Evolutionary conservation across 2,113 vertebrate species (phyloP), one percentile per base, ranked within the genome.

Genomic region (Trichechus manatus): DNA sequence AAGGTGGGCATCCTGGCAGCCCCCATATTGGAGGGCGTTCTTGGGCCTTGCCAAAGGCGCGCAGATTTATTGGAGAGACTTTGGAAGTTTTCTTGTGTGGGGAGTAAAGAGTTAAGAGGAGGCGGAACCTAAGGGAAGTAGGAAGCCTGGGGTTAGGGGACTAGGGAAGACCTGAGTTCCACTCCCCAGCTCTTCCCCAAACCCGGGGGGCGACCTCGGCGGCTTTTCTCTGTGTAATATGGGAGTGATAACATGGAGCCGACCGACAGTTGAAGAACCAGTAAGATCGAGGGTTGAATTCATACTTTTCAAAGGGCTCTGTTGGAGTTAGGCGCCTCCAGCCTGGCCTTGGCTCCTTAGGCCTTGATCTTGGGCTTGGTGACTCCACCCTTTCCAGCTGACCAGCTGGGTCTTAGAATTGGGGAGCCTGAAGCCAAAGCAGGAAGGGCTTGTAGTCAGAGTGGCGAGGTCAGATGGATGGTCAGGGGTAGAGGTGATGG

Each of bases 201-300:
- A 59, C 11, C 39, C 15, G 10, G 9, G 23, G 78, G 29, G 22
- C 68, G 42, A 75, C 39, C 44, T 89, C 88, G 39, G 36, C 44
- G 39, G 31, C 93, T 93, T 56, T 96, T 95, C 77, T 93, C 77
- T 72, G 80, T 95, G 80, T 19, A 50, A 39, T 11, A 36, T 56
- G 85, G 78, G 23, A 3, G 33, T 44, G 56, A 22, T 75, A 23
- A 61, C 44, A 3, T 56, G 59, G 66, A 7, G 17, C 27, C 61
- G 85, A n/a, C 39, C 6, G 50, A 56, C 56, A 61, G 36, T 31
- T 36, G 75, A 42, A 80, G 83, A 82, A 77, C 74, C 80, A 93
- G 1, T 74, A 74, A 95, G 50, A 83, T 89, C 9, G 23, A 75
- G 78, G 27, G 36, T 82, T 82, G 89, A 81, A 81, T 39, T 61